A percentile compares a stretch with the other conserved stretches of the same genome.
Evolutionary conservation across 1,140 invertebrate species (phyloP).

Genomic region (Drosophila seguyi): DNA sequence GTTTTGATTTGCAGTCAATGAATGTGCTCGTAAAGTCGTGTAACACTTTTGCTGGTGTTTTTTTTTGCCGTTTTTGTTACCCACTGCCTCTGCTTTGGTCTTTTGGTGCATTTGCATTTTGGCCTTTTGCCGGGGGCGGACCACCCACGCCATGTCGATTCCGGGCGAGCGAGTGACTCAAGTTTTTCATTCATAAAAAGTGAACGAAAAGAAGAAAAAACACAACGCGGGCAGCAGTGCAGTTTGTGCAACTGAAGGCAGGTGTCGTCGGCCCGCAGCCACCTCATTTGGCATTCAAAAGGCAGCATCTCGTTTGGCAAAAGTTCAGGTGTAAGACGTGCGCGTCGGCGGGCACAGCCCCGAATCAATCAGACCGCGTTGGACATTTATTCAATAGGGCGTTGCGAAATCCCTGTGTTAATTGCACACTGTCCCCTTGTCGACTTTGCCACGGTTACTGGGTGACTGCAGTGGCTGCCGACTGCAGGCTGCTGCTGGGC

Average conservation of each 20-base stretch:
- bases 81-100: constrained; percentile 44
- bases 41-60: constrained; percentile 61
- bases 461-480: constrained; percentile 3
- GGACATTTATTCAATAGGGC: constrained; percentile 66
- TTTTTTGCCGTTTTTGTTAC: constrained; percentile 41
- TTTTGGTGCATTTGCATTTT: constrained; percentile 75
- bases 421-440: constrained; percentile 46
- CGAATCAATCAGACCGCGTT: constrained; percentile 53
- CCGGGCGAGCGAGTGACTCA: constrained; percentile 49
- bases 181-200: constrained; percentile 73
- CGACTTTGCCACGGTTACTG: constrained; percentile 9
- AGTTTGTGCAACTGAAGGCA: constrained; percentile 7
- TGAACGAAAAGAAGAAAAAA: constrained; percentile 32
- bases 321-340: constrained; percentile 72
- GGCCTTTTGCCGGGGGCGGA: constrained; percentile 64
- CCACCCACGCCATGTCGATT: constrained; percentile 64
- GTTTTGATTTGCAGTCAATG: constrained; percentile 81
- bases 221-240: constrained; percentile 10
- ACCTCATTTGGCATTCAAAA: constrained; percentile 70
- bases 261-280: constrained; percentile 41
- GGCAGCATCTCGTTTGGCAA: constrained; percentile 69
- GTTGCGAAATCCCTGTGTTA: constrained; percentile 66
- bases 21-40: constrained; percentile 78
- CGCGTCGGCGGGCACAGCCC: constrained; percentile 2
- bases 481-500: constrained; percentile 44